These are phyloP conservation scores for Agrypnus murinus DNA, from an alignment of 2,888 invertebrate species.

Conservation along the genomic window DNA sequence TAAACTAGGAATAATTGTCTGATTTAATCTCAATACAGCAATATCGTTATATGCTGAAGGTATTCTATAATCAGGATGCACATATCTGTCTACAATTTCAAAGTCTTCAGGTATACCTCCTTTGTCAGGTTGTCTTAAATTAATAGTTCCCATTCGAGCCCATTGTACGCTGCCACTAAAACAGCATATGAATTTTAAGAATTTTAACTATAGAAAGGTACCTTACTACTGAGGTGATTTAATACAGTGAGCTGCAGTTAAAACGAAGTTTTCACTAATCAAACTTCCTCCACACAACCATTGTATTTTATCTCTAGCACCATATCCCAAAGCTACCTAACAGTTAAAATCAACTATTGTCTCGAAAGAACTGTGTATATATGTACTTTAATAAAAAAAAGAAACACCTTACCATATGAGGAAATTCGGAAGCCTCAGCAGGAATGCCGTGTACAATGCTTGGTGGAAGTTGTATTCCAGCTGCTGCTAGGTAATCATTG, in stretches of 20 bases:
- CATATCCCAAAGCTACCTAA: conserved; percentile 62
- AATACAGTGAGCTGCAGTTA: conserved; percentile 79
- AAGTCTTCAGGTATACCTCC: conserved; percentile 58
- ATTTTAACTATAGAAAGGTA: too few relatives aligned
- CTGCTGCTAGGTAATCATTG: too few relatives aligned
- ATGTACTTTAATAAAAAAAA: too few relatives aligned
- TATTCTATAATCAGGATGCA: conserved; percentile 67
- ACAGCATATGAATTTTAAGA: not conserved
- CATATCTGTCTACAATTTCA: conserved; percentile 56
- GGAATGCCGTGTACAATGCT: not conserved
- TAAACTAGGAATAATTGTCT: conserved; percentile 62
- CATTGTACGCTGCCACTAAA: conserved; percentile 62
- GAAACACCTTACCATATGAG: conserved; percentile 62
- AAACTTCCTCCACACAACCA: conserved; percentile 79
- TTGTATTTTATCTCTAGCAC: conserved; percentile 57
- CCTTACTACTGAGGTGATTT: too few relatives aligned
- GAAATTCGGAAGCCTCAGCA: conserved; percentile 55
- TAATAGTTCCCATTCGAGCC: conserved; percentile 71
- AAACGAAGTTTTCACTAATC: conserved; percentile 75
- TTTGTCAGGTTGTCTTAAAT: conserved; percentile 62
- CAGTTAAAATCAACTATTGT: too few relatives aligned
- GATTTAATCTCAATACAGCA: conserved; percentile 67
- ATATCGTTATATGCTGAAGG: conserved; percentile 71
- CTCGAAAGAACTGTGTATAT: too few relatives aligned
- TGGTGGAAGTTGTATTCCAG: not conserved